Base-by-base conservation (phyloP, 37 sponge, comb jelly and placozoan species). In the Dysidea cf. avara region DNA sequence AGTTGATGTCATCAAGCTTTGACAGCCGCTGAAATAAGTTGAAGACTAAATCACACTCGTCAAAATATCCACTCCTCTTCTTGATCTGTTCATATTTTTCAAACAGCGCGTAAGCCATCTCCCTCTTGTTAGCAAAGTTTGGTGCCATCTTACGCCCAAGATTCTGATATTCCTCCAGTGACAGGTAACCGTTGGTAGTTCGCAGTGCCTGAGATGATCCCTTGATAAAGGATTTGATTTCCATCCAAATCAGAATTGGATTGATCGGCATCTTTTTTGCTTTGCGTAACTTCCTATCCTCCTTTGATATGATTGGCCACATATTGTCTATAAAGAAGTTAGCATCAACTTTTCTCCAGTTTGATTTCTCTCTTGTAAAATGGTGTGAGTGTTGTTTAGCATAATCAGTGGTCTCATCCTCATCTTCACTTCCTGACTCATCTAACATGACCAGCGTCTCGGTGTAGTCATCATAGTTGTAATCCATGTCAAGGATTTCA, bases 191-290 rank as follows among this genome's bases (percentile, higher is more conserved):
- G 7, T 54, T 54, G 54, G 58, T 75, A 14, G 39, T 46, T 32
- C 24, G 37, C 39, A 92, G 69, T 7, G 93, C 78, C 50, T 68
- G 49, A 20, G 43, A 58, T 26, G 93, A 92, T n/a, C 93, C 93
- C 61, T 92, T 92, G 53, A 92, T 82, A 55, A 92, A 92, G 20
- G 93, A 92, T 32, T 81, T 84, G 46, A 92, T 92, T 56, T 92
- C 93, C 51, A 87, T 83, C 93, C 93, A 92, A 50, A 92, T 74
- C 5, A 92, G 78, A 11, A 86, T 25, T 0, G 93, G 89, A 31
- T 92, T 75, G 40, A 86, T 39, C n/a, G n/a, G n/a, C n/a, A n/a
- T n/a, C n/a, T n/a, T n/a, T n/a, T n/a, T n/a, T n/a, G n/a, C n/a
- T n/a, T n/a, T 21, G 46, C 13, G 29, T 25, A 39, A 35, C n/a